Base-by-base conservation (phyloP, 2,888 invertebrate species). In the Phortica okadai region DNA sequence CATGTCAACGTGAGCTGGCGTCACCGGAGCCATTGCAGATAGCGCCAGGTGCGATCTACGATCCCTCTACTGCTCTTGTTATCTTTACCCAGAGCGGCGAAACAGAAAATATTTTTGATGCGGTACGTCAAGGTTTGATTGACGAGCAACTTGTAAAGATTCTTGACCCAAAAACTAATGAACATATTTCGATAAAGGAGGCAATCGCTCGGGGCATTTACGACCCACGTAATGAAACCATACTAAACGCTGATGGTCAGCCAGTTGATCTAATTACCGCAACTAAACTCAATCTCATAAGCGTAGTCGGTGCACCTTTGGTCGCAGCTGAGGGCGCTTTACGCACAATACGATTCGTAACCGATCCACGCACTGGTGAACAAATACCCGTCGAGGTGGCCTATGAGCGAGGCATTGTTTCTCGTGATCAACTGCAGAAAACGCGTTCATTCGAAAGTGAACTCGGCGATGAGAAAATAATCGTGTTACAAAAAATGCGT, bases 361-460 rank as follows among this genome's bases (percentile, higher is more conserved):
- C 94, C 75, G 97, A 98, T 91, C 97, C 97, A 0, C 94, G 93
- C 83, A 95, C 96, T 0, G 97, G 96, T 3, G 94, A 96, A 89
- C 94, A 95, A 88, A 93, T 97, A 81, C 95, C 96, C 1, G 93
- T 96, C 83, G 95, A 96, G 90, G 95, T 96, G 74, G 97, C 97
- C 3, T 94, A 96, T 82, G 94, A 95, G 88, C 93, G 95, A 78
- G 97, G 96, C 7, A 95, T 97, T 76, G 95, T 91, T 0, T 89
- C 91, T 0, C 83, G 89, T 25, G 92, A 91, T 80, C 90, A 91
- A 70, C 62, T 92, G 41, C 85, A 86, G 1, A 89, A 89, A 6
- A 84, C 84, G 5, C 81, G 83, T 7, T 89, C 90, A 1, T 89
- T 90, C 41, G 90, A 90, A 4, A 84, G 79, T 62, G 95, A 95